phyloP scores from a whole-genome alignment of 2,797 vertebrate genomes.

The Borostomias antarcticus region DNA sequence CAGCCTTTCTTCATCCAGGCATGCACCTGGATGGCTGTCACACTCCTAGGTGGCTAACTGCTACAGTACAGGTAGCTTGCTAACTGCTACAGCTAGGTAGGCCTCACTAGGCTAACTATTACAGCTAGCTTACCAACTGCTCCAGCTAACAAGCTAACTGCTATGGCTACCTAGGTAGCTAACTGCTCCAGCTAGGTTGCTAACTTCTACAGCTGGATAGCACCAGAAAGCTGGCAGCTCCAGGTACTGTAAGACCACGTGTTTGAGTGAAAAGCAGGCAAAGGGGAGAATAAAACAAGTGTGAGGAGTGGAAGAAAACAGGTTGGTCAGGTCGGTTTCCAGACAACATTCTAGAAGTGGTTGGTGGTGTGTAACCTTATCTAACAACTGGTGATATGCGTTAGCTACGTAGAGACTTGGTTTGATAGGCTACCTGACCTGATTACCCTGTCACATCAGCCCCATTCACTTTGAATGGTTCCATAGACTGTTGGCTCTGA shows the following conservation, averaged over 20 bases:
- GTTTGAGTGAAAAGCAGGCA: background rate
- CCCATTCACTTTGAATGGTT: constrained; percentile 6
- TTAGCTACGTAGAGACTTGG: constrained; percentile 18
- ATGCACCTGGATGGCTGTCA: constrained; percentile 70
- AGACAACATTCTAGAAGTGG: constrained; percentile 48
- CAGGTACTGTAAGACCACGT: constrained; percentile 32
- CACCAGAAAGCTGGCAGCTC: constrained; percentile 19
- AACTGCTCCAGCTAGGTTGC: background rate
- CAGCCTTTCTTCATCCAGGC: constrained; percentile 67
- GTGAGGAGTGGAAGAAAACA: constrained; percentile 16
- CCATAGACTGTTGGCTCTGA: constrained; percentile 16
- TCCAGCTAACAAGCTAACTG: too few relatives aligned
- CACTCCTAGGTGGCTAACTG: constrained; percentile 28
- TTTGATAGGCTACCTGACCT: background rate
- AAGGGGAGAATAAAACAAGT: background rate
- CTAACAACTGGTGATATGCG: constrained; percentile 48
- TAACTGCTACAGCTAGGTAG: background rate
- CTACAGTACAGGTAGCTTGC: constrained; percentile 45
- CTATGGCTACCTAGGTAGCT: background rate
- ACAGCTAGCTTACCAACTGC: constrained; percentile 11
- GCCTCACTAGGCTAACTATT: constrained; percentile 76
- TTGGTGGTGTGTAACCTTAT: constrained; percentile 51
- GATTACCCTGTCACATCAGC: too few relatives aligned
- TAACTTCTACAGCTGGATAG: too few relatives aligned
- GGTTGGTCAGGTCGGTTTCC: constrained; percentile 23